Base-by-base conservation (phyloP, 2,113 vertebrate genomes). In the Elanus axillaris region DNA sequence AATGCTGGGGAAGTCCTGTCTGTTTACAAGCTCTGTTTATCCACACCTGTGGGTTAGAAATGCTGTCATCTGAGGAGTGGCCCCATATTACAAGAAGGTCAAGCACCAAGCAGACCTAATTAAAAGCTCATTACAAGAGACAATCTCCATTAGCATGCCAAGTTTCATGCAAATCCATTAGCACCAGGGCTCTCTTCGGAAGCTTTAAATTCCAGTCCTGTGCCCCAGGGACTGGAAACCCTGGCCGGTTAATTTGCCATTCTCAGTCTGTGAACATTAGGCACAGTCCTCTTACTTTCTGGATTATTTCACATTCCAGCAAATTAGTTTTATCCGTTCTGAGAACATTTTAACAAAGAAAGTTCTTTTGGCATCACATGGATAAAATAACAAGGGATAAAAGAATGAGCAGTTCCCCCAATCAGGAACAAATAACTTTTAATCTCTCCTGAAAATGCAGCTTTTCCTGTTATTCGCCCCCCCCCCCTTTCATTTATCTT, bases 91-190 rank as follows among this genome's bases (percentile, higher is more conserved):
- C 93, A 93, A 97, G 97, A 97, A 97, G 97, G 98, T 98, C 98
- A 98, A 98, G 97, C 97, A 97, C 96, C 93, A 88, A 97, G 91
- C 94, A 94, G 94, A 98, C 97, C 97, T 98, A 98, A 98, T 98
- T 98, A 98, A 98, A 98, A 98, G 95, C 97, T 98, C 97, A 97
- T 98, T 98, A 98, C 97, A 97, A 87, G 95, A 98, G 97, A 97
- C 96, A 94, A 97, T 98, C 95, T 96, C 97, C 78, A 94, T 98
- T 97, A 98, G 95, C 96, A 97, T 97, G 97, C 95, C 91, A 97
- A 97, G 94, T 96, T 97, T 97, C 95, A 94, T 97, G 96, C 98
- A 98, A 97, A 98, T 98, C 97, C 97, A 96, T 98, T 95, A 97
- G 94, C 82, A 77, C 95, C 77, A 93, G 87, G 82, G 88, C 94